Evolutionary conservation across 2,888 invertebrate genomes (phyloP).

Genomic region (Sphinx pinastri): DNA sequence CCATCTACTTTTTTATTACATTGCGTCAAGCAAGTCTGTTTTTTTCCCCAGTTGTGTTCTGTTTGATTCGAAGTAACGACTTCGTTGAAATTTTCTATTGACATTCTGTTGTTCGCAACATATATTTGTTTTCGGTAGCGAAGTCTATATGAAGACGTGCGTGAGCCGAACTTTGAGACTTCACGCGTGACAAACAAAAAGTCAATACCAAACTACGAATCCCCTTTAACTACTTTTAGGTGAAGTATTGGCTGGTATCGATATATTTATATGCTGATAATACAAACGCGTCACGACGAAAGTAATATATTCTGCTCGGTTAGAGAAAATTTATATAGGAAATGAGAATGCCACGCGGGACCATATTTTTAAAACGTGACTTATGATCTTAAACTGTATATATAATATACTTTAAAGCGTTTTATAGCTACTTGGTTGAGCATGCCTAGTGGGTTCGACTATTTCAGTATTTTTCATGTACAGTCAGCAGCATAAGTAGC

Average conservation of each 20-base stretch:
- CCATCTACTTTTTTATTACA: conserved; percentile 72
- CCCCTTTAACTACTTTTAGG: conserved; percentile 2
- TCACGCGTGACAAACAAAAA: conserved; percentile 24
- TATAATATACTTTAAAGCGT: background rate
- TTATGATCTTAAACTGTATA: conserved; percentile 11
- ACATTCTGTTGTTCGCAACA: conserved; percentile 4
- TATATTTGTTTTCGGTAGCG: conserved; percentile 16
- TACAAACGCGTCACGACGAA: background rate
- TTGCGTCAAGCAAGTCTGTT: conserved; percentile 56
- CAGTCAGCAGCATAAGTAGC: no score
- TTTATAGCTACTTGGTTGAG: no score
- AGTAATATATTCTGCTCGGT: background rate
- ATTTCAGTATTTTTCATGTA: no score
- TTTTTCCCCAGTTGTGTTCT: conserved; percentile 47
- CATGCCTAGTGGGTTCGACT: no score
- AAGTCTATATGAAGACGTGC: background rate
- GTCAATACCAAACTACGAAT: conserved; percentile 22
- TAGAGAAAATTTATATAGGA: conserved; percentile 14
- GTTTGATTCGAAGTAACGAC: conserved; percentile 49
- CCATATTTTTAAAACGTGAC: conserved; percentile 13
- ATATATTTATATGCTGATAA: background rate
- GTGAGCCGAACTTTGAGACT: conserved; percentile 10
- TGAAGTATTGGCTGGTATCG: background rate
- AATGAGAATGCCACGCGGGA: conserved; percentile 16
- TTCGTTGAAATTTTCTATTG: conserved; percentile 32